Base-by-base conservation (phyloP, 2,797 vertebrate species). In the Brachyrhaphis roseni region DNA sequence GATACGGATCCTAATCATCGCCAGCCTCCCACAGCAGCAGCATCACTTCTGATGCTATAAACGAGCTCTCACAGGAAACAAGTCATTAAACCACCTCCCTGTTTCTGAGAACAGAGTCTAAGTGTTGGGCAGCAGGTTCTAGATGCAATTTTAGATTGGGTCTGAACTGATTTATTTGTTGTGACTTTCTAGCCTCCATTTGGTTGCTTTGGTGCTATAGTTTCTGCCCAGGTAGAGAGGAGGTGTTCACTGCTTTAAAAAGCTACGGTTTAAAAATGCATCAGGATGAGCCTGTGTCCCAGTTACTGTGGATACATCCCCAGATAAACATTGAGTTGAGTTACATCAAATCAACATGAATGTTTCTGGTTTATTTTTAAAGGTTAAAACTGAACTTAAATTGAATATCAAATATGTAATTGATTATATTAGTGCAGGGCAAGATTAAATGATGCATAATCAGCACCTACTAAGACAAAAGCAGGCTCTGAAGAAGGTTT, bases 41-140 rank as follows among this genome's bases (percentile, higher is more conserved):
- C 77, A 76, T 75, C 46, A 45, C 78, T 83, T 57, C 31, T 75
- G 71, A 81, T n/a, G 47, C 49, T 36, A 3, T 76, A 84, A 90
- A 88, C 81, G 72, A 88, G 82, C 36, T 78, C 71, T 5, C 68
- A 74, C 90, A 92, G 93, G 89, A 94, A 94, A 88, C 70, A 76
- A 84, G 89, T 85, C 68, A 90, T 93, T 93, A 91, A 90, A 90
- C 80, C 88, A 70, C 83, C 86, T 90, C 88, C 90, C 81, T 74
- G 68, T 78, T 78, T 83, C 76, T 70, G 57, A 80, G 88, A 82
- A 79, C 83, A 84, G 78, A 81, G 72, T 75, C 64, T 86, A 78
- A 84, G 78, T 77, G 43, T 73, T 73, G 41, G 59, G 74, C 64
- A 31, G 57, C 36, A 57, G 49, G 74, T 81, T 75, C 80, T 0